Conservation (phyloP, 2,888 invertebrate species). For the Hedychridium roseum region DNA sequence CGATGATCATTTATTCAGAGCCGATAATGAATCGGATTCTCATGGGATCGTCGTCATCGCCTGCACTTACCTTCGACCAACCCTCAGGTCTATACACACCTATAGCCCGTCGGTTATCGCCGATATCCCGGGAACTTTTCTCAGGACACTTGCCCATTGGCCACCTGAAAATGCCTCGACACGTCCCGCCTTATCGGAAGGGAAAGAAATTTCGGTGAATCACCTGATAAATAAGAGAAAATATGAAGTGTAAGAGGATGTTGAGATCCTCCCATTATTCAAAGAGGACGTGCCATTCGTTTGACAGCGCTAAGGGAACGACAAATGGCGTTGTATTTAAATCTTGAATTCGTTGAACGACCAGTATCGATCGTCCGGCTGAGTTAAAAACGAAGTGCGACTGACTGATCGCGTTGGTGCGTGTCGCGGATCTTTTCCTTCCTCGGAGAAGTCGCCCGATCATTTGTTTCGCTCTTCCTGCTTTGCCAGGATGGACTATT, state of each 20-base stretch:
- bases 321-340: too few relatives aligned
- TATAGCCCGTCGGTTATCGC: slow-evolving; percentile 20
- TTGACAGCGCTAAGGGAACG: too few relatives aligned
- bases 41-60: slow-evolving; percentile 55
- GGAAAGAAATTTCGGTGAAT: too few relatives aligned
- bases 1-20: slow-evolving; percentile 55
- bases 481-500: slow-evolving; percentile 38
- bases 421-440: slow-evolving; percentile 45
- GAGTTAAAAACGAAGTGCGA: slow-evolving; percentile 35
- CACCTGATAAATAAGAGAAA: too few relatives aligned
- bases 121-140: slow-evolving; percentile 10
- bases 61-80: too few relatives aligned
- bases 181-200: too few relatives aligned
- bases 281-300: too few relatives aligned
- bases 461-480: slow-evolving; percentile 53
- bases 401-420: slow-evolving; percentile 55
- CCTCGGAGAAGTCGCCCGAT: slow-evolving; percentile 32
- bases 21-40: slow-evolving; percentile 57
- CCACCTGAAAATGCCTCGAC: too few relatives aligned
- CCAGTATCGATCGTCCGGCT: slow-evolving; percentile 31
- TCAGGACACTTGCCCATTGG: too few relatives aligned
- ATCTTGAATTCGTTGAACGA: too few relatives aligned
- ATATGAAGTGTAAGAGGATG: too few relatives aligned
- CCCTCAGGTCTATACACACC: slow-evolving; percentile 15
- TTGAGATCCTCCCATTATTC: too few relatives aligned